Evolutionary conservation across 2,888 invertebrate species (phyloP).

Genomic region (Baccha elongata): DNA sequence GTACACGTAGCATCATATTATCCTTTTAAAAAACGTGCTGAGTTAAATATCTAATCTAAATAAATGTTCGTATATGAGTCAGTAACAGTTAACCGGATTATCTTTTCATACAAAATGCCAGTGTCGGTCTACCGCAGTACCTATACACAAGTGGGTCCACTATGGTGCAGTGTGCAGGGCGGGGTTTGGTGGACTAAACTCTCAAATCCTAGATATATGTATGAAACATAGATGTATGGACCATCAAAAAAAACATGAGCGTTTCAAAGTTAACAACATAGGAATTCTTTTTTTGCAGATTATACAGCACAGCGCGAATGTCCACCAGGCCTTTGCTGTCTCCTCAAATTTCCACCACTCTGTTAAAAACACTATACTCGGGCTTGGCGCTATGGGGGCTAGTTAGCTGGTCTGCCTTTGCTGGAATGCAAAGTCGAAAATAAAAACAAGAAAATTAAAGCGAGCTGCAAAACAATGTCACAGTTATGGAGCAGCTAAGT

Average conservation of each 20-base stretch:
- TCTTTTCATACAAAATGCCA: too few species aligned
- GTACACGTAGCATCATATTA: not conserved
- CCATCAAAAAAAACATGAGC: constrained; percentile 54
- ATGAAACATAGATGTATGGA: constrained; percentile 58
- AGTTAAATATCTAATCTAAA: constrained; percentile 66
- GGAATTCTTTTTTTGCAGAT: constrained; percentile 55
- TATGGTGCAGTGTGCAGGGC: too few species aligned
- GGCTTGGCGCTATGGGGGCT: too few species aligned
- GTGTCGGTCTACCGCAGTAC: constrained; percentile 16
- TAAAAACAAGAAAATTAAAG: constrained; percentile 27
- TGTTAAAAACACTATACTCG: constrained; percentile 5
- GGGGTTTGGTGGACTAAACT: too few species aligned
- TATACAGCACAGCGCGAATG: constrained; percentile 34
- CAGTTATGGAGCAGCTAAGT: constrained; percentile 20
- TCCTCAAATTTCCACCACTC: too few species aligned
- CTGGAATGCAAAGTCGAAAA: constrained; percentile 19
- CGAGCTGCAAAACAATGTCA: constrained; percentile 55
- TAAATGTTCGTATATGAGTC: too few species aligned
- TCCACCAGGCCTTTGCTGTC: too few species aligned
- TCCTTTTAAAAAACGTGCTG: constrained; percentile 37
- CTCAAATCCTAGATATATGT: too few species aligned
- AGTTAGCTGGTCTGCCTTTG: too few species aligned
- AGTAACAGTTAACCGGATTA: too few species aligned
- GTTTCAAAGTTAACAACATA: constrained; percentile 29
- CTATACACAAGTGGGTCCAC: not conserved